Evolutionary conservation across 2,797 vertebrate genomes (phyloP).

Genomic region (Siniperca obscura): DNA sequence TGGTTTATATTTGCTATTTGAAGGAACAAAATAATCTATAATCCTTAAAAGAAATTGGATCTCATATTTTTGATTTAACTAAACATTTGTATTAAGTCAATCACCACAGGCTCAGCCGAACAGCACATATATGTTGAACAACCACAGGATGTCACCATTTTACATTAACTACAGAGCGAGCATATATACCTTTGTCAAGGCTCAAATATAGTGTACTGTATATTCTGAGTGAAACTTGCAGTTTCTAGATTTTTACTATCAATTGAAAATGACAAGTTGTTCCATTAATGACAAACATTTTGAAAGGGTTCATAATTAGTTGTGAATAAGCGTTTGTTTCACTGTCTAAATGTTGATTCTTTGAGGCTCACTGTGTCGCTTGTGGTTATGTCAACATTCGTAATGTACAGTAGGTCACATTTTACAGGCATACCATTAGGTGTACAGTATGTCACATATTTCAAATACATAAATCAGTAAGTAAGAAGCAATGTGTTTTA

Average conservation of each 20-base stretch:
- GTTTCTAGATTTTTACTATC: not conserved
- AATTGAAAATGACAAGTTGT: not conserved
- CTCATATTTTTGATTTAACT: not conserved
- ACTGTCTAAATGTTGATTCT: not conserved
- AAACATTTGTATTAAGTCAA: not conserved
- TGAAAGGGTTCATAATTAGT: not conserved
- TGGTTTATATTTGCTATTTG: not conserved
- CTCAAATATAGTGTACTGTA: not conserved
- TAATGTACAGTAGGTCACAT: not conserved
- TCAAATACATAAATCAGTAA: slow-evolving; percentile 3
- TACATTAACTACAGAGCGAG: slow-evolving; percentile 46
- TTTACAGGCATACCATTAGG: not conserved
- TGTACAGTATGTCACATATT: not conserved
- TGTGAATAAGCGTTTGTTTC: not conserved
- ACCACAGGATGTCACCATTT: slow-evolving; percentile 78
- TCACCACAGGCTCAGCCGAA: not conserved
- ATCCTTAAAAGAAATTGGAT: not conserved
- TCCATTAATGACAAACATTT: not conserved
- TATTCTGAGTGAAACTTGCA: not conserved
- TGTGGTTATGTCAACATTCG: slow-evolving; percentile 6
- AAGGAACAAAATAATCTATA: not conserved
- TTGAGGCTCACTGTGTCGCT: not conserved
- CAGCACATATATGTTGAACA: slow-evolving; percentile 15
- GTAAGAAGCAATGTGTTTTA: not conserved
- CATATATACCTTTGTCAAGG: not conserved